A percentile compares a stretch with the other conserved stretches of the same genome.
Conservation (phyloP, 2,888 invertebrate genomes). For the Sialis fuliginosa region DNA sequence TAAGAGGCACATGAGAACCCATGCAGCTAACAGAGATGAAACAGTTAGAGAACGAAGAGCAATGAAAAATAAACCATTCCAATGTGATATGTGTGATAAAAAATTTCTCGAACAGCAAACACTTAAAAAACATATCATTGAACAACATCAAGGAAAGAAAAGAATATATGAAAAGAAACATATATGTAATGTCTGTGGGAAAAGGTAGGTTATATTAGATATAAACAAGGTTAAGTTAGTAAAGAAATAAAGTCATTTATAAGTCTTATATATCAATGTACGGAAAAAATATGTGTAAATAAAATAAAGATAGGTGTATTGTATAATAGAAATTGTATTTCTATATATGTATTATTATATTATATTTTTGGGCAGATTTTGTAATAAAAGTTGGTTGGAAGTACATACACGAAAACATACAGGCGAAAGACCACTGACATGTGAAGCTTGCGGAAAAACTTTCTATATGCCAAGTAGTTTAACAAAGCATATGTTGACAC, state of each 20-base stretch:
- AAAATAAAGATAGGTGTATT: not conserved
- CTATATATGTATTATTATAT: not conserved
- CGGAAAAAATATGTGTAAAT: no score
- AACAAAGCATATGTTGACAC: conserved; percentile 8
- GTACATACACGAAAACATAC: conserved; percentile 9
- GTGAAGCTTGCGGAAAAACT: conserved; percentile 9
- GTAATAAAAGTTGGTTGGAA: conserved; percentile 9
- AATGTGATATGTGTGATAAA: conserved; percentile 1
- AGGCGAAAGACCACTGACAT: conserved; percentile 8
- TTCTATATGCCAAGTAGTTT: conserved; percentile 9
- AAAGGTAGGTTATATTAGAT: conserved; percentile 3
- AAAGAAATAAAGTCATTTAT: not conserved
- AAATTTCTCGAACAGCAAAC: conserved; percentile 1
- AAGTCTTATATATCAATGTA: no score
- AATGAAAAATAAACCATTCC: conserved; percentile 6
- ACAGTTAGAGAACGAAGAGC: conserved; percentile 5
- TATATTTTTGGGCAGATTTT: conserved; percentile 6
- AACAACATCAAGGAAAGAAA: conserved; percentile 7
- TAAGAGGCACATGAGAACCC: conserved; percentile 5
- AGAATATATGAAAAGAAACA: conserved; percentile 8
- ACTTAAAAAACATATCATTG: conserved; percentile 7
- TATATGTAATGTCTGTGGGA: conserved; percentile 7
- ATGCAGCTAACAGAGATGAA: conserved; percentile 5
- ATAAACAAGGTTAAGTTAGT: not conserved
- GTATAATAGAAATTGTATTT: not conserved